Evolutionary conservation across 2,797 vertebrate genomes (phyloP).

Genomic region (Helostoma temminkii): DNA sequence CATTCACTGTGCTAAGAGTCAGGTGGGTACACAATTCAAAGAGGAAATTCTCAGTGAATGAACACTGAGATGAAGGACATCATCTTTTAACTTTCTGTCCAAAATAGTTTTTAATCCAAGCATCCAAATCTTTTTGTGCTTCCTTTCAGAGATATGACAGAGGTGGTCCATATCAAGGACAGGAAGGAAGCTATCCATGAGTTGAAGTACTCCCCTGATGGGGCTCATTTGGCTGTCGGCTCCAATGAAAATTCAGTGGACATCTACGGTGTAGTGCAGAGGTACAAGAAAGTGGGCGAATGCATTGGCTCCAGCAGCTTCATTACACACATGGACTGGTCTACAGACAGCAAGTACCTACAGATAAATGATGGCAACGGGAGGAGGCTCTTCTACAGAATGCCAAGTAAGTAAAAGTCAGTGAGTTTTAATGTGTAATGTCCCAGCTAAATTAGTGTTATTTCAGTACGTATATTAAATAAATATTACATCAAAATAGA

Average conservation of each 20-base stretch:
- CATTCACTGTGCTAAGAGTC: slow-evolving; percentile 96
- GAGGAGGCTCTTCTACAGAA: slow-evolving; percentile 94
- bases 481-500: not conserved
- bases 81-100: slow-evolving; percentile 16
- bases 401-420: slow-evolving; percentile 89
- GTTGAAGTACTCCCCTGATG: slow-evolving; percentile 97
- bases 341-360: slow-evolving; percentile 94
- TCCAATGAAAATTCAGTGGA: slow-evolving; percentile 97
- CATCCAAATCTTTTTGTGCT: slow-evolving; percentile 16
- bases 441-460: not conserved
- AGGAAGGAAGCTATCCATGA: slow-evolving; percentile 99
- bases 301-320: slow-evolving; percentile 93
- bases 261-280: slow-evolving; percentile 94
- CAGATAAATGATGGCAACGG: slow-evolving; percentile 97
- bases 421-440: not conserved
- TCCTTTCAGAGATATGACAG: slow-evolving; percentile 95
- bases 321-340: slow-evolving; percentile 99
- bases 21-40: slow-evolving; percentile 82
- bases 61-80: slow-evolving; percentile 13
- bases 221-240: slow-evolving; percentile 93
- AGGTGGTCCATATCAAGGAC: slow-evolving; percentile 99
- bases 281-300: slow-evolving; percentile 98
- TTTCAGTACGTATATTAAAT: not conserved
- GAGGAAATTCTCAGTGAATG: slow-evolving; percentile 16
- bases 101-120: slow-evolving; percentile 27